Conservation (phyloP, 2,888 invertebrate species). For the Oegoconia quadripuncta region DNA sequence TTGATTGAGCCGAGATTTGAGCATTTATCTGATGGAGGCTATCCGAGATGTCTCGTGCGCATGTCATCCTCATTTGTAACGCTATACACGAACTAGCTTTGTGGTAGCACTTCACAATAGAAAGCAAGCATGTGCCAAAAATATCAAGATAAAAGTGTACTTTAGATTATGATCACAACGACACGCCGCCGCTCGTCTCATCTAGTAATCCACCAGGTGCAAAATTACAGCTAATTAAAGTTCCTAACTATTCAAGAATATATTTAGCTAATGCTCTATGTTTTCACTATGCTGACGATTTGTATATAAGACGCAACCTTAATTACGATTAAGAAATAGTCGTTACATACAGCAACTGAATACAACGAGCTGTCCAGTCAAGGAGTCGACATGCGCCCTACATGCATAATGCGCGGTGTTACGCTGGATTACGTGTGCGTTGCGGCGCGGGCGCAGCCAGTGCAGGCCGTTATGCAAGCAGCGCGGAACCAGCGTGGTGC, state of each 20-base stretch:
- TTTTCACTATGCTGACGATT: no score
- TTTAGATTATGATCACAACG: conserved; percentile 39
- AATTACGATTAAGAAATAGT: conserved; percentile 12
- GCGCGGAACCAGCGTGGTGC: conserved; percentile 46
- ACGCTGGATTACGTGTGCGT: conserved; percentile 63
- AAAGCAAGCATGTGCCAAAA: conserved; percentile 50
- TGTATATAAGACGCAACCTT: conserved; percentile 4
- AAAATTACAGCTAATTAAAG: conserved; percentile 8
- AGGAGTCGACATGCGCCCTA: conserved; percentile 50
- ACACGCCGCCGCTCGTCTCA: neutral
- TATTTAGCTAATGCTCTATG: no score
- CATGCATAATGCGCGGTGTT: conserved; percentile 67
- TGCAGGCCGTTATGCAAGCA: conserved; percentile 63
- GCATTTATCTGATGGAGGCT: conserved; percentile 51
- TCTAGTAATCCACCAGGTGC: conserved; percentile 10
- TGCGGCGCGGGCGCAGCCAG: conserved; percentile 22
- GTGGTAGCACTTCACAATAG: conserved; percentile 58
- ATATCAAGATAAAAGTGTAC: conserved; percentile 37
- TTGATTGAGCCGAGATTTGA: conserved; percentile 66
- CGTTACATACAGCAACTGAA: conserved; percentile 10
- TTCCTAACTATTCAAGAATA: neutral
- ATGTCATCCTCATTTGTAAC: conserved; percentile 58
- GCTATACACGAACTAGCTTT: conserved; percentile 50
- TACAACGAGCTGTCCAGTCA: conserved; percentile 11
- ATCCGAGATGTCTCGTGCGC: conserved; percentile 68